A percentile compares a stretch with the other conserved stretches of the same genome.
phyloP scores from a whole-genome alignment of 2,888 invertebrate species.

The Drosophila phalerata region DNA sequence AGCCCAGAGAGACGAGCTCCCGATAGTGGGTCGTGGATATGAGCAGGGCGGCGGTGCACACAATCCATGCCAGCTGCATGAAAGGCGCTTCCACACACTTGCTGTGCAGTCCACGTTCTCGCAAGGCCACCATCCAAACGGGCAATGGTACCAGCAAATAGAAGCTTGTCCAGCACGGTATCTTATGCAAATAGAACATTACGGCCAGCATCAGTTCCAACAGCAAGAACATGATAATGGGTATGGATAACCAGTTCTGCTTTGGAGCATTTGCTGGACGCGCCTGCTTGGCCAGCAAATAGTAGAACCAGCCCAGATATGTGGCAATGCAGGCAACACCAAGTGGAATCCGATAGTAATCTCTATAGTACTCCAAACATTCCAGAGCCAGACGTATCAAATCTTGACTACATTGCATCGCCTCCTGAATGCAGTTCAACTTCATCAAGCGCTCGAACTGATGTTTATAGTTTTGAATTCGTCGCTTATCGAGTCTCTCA shows the following conservation, averaged over 20 bases:
- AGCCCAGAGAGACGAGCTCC: constrained; percentile 67
- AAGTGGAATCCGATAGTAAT: constrained; percentile 92
- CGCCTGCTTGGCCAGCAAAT: constrained; percentile 84
- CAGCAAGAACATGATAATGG: neutral
- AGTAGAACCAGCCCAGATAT: constrained; percentile 90
- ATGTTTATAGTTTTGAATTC: constrained; percentile 41
- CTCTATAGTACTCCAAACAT: constrained; percentile 93
- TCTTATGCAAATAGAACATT: constrained; percentile 87
- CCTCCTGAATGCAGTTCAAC: constrained; percentile 22
- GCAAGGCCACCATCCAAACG: constrained; percentile 70
- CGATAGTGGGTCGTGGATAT: constrained; percentile 67
- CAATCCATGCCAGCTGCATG: constrained; percentile 79
- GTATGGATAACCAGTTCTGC: constrained; percentile 6
- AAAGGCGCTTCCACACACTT: neutral
- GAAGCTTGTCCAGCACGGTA: constrained; percentile 88
- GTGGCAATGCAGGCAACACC: constrained; percentile 88
- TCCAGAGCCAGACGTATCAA: constrained; percentile 89
- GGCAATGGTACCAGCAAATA: constrained; percentile 89
- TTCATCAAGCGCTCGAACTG: constrained; percentile 28
- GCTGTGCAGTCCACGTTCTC: constrained; percentile 34
- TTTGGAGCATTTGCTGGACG: constrained; percentile 33
- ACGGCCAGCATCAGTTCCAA: constrained; percentile 32
- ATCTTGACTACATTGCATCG: constrained; percentile 86
- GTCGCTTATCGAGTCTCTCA: constrained; percentile 42
- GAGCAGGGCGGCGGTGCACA: constrained; percentile 68